Conservation (phyloP, 92 coral and sea anemone genomes). For the Heliopora coerulea region DNA sequence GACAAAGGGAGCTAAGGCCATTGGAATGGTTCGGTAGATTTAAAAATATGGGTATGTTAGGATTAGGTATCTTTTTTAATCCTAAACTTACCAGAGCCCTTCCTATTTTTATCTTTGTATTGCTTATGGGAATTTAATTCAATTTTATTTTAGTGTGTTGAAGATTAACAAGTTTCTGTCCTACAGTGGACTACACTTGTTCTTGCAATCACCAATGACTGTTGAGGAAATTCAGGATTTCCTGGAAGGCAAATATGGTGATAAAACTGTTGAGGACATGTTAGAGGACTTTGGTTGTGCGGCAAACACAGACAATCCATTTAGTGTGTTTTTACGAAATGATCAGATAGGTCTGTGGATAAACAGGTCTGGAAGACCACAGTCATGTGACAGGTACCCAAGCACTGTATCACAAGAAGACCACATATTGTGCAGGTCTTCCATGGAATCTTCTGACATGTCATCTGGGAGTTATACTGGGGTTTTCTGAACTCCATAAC, state of each 20-base stretch:
- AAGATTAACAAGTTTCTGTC: conserved; percentile 68
- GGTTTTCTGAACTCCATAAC: neutral
- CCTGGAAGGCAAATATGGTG: conserved; percentile 72
- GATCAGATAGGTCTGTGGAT: neutral
- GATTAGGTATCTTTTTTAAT: too few species aligned
- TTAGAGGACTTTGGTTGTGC: conserved; percentile 44
- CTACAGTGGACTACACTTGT: conserved; percentile 87
- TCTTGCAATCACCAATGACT: conserved; percentile 87
- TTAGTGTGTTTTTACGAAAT: conserved; percentile 27
- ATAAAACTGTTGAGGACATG: conserved; percentile 71
- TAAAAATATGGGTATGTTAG: too few species aligned
- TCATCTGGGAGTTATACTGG: conserved; percentile 35
- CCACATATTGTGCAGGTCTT: neutral
- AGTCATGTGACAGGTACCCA: conserved; percentile 27
- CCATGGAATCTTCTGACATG: conserved; percentile 18
- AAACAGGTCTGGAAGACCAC: conserved; percentile 24
- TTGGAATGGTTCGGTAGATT: too few species aligned
- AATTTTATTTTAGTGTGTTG: conserved; percentile 55
- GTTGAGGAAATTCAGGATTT: conserved; percentile 70
- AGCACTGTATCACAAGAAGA: conserved; percentile 30
- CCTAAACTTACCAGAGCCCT: too few species aligned
- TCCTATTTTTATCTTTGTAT: too few species aligned
- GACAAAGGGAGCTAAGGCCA: too few species aligned
- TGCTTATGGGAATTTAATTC: neutral
- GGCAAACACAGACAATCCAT: conserved; percentile 37